These are phyloP conservation scores for Osmerus eperlanus DNA, from an alignment of 2,113 vertebrate species.

Conservation along the genomic window DNA sequence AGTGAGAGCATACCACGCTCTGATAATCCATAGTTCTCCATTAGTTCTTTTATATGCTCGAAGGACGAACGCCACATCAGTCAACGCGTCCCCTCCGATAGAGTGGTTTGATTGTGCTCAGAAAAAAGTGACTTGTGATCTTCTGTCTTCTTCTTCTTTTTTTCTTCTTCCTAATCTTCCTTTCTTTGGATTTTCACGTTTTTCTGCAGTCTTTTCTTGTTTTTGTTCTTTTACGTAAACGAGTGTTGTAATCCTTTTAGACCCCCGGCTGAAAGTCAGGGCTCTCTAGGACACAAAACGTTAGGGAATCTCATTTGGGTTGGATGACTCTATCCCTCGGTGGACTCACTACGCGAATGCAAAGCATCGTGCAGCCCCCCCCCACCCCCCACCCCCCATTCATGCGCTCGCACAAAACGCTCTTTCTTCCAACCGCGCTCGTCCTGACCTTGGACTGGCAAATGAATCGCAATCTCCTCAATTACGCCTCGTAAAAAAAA, in stretches of 20 bases:
- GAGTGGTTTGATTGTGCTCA: slow-evolving; percentile 51
- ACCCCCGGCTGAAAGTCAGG: slow-evolving; percentile 56
- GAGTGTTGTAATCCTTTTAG: slow-evolving; percentile 61
- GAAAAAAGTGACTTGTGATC: slow-evolving; percentile 46
- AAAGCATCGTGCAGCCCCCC: slow-evolving; percentile 43
- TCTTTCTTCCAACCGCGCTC: slow-evolving; percentile 49
- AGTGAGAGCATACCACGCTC: slow-evolving; percentile 47
- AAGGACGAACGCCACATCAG: slow-evolving; percentile 58
- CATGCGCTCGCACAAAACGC: slow-evolving; percentile 50
- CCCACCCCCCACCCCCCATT: not conserved
- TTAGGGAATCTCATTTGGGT: slow-evolving; percentile 61
- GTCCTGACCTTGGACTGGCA: slow-evolving; percentile 52
- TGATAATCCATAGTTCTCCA: slow-evolving; percentile 57
- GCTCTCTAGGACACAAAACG: slow-evolving; percentile 43
- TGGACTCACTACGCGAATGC: slow-evolving; percentile 59
- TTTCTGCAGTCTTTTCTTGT: not conserved
- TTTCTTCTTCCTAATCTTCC: slow-evolving; percentile 17
- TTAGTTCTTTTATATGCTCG: slow-evolving; percentile 53
- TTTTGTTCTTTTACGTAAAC: slow-evolving; percentile 17
- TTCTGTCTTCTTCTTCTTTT: slow-evolving; percentile 19
- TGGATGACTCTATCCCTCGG: slow-evolving; percentile 58
- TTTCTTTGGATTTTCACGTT: slow-evolving; percentile 18
- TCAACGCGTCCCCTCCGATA: slow-evolving; percentile 43
- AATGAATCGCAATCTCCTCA: slow-evolving; percentile 54
- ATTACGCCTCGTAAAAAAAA: slow-evolving; percentile 56